These are phyloP conservation scores for Valencia hispanica DNA, from an alignment of 2,797 vertebrate species.

Conservation along the genomic window DNA sequence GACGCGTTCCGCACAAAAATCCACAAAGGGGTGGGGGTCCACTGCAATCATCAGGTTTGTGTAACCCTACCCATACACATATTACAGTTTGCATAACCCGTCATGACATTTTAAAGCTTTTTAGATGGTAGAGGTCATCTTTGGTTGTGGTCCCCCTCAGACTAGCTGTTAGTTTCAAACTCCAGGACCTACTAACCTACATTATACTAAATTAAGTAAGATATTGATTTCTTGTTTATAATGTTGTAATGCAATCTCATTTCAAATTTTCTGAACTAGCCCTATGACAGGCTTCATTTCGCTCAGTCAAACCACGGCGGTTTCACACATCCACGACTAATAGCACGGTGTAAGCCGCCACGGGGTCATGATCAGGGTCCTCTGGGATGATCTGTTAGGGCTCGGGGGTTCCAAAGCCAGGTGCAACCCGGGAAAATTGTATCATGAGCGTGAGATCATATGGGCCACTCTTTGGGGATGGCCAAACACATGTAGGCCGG, in stretches of 20 bases:
- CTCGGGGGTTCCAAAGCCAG: constrained; percentile 82
- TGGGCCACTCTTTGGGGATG: constrained; percentile 82
- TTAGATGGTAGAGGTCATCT: neutral
- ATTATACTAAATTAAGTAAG: neutral
- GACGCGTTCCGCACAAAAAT: neutral
- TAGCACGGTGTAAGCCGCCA: constrained; percentile 15
- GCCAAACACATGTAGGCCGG: constrained; percentile 81
- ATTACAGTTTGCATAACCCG: too few species aligned
- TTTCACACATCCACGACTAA: neutral
- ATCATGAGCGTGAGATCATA: constrained; percentile 83
- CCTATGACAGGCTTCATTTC: neutral
- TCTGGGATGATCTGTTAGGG: constrained; percentile 60
- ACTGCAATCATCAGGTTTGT: neutral
- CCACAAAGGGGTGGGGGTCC: neutral
- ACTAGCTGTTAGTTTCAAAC: neutral
- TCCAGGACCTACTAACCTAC: neutral
- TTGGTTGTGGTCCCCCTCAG: neutral
- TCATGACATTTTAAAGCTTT: neutral
- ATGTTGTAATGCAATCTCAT: neutral
- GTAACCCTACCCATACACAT: too few species aligned
- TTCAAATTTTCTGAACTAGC: neutral
- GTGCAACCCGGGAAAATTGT: constrained; percentile 81
- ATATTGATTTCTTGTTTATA: neutral
- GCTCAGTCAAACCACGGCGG: neutral
- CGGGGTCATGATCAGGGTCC: constrained; percentile 78